Percentiles rank a stretch among this genome's conserved stretches.
Evolutionary conservation across 2,113 vertebrate genomes (phyloP).

Genomic region (Abramis brama): DNA sequence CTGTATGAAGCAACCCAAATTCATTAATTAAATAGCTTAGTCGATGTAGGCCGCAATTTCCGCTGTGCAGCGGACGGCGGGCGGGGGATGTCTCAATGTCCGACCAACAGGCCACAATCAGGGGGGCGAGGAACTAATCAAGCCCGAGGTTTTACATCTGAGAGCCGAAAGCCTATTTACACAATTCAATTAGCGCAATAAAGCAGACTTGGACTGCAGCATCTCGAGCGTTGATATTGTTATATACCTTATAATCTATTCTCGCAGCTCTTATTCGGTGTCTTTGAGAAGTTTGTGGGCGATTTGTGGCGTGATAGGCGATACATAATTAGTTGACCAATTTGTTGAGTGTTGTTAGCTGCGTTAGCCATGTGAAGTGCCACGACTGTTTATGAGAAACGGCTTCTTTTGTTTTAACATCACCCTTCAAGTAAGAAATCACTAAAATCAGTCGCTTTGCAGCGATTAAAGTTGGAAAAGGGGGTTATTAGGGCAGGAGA

Average conservation of each 20-base stretch:
- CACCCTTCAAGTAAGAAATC: neutral
- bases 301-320: conserved; percentile 37
- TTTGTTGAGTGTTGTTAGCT: conserved; percentile 56
- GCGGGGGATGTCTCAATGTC: conserved; percentile 67
- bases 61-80: conserved; percentile 73
- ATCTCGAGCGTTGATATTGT: neutral
- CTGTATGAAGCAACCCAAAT: conserved; percentile 75
- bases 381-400: conserved; percentile 69
- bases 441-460: neutral
- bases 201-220: neutral
- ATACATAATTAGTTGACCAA: conserved; percentile 72
- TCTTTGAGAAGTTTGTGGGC: conserved; percentile 46
- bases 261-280: neutral
- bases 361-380: conserved; percentile 70
- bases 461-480: conserved; percentile 17
- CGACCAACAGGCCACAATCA: conserved; percentile 70
- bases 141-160: conserved; percentile 72
- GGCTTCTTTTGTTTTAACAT: conserved; percentile 32
- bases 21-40: conserved; percentile 81
- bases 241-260: neutral
- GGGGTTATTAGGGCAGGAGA: conserved; percentile 3
- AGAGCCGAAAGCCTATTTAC: conserved; percentile 47
- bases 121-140: conserved; percentile 70
- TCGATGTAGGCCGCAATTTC: conserved; percentile 79
- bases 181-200: conserved; percentile 55